Evolutionary conservation across 2,888 invertebrate species (phyloP), one percentile per base, ranked within the genome.

Genomic region (Acholoe squamosa): DNA sequence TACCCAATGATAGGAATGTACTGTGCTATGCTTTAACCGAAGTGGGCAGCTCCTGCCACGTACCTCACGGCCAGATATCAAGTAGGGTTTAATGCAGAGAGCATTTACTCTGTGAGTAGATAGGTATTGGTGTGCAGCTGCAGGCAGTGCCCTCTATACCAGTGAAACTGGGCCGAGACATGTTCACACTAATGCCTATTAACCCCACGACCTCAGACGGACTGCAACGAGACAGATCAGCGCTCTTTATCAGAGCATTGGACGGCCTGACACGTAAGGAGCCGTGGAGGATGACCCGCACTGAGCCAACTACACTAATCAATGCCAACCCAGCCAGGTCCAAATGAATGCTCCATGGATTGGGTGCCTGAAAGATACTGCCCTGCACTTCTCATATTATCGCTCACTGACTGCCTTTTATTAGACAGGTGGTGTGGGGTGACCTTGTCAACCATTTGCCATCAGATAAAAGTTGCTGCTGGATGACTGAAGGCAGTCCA

Each of bases 251-350:
- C 71, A 14, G 25, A 22, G 14, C 28, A 5, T 1, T 0, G n/a
- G 71, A 28, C 31, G 25, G 14, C 25, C 71, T 5, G 3, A 71
- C 71, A 71, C 71, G 71, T 28, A 16, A 71, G 28, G 28, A 14
- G 71, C 71, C 71, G 71, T 61, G 71, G 14, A 22, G 1, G 25
- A n/a, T n/a, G 25, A n/a, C 71, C 71, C 7, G 25, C 28, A 0
- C n/a, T 14, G 28, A 14, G 71, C 71, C 71, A 71, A 28, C 71
- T 28, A 71, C 71, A 71, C 71, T 71, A 71, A 71, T 71, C 71
- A 71, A 25, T 71, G 71, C 71, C 71, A 71, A 28, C 28, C 71
- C 31, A 71, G 71, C 28, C 71, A 28, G 16, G 71, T 14, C 19
- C 19, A 71, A 25, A 71, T 25, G 71, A 71, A 25, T 71, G 25